Conservation (phyloP, 1,140 invertebrate genomes). For the Belonocnema kinseyi region DNA sequence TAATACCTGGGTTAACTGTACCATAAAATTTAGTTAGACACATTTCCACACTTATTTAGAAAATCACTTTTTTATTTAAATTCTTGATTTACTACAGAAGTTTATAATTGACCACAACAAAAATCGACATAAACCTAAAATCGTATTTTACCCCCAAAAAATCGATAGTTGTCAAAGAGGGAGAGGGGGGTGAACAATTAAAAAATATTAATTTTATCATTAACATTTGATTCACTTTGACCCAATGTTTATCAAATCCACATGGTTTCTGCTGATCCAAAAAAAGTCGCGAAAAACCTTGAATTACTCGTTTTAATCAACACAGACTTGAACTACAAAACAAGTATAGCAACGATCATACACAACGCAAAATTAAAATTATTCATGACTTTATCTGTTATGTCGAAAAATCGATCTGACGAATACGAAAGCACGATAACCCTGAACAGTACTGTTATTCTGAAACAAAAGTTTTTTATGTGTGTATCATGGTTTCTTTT, state of each 20-base stretch:
- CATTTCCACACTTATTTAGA: too few species aligned
- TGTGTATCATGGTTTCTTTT: background rate
- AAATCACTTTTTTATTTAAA: too few species aligned
- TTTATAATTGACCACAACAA: too few species aligned
- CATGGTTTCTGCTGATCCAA: background rate
- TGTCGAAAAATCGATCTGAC: constrained; percentile 18
- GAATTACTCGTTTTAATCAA: background rate
- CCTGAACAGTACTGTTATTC: constrained; percentile 20
- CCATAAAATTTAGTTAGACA: too few species aligned
- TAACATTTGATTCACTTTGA: background rate
- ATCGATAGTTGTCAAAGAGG: too few species aligned
- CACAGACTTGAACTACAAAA: background rate
- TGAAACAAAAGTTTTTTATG: background rate
- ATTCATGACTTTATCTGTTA: background rate
- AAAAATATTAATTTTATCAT: too few species aligned
- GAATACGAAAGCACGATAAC: constrained; percentile 12
- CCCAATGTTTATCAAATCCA: background rate
- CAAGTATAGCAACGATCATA: background rate
- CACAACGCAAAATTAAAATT: background rate
- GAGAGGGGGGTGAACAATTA: too few species aligned
- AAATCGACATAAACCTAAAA: too few species aligned
- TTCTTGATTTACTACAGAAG: too few species aligned
- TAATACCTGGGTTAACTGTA: too few species aligned
- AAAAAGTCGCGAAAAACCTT: background rate
- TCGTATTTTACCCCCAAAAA: too few species aligned